Base-by-base conservation (phyloP, 1,140 invertebrate species). In the Cryptotermes secundus region DNA sequence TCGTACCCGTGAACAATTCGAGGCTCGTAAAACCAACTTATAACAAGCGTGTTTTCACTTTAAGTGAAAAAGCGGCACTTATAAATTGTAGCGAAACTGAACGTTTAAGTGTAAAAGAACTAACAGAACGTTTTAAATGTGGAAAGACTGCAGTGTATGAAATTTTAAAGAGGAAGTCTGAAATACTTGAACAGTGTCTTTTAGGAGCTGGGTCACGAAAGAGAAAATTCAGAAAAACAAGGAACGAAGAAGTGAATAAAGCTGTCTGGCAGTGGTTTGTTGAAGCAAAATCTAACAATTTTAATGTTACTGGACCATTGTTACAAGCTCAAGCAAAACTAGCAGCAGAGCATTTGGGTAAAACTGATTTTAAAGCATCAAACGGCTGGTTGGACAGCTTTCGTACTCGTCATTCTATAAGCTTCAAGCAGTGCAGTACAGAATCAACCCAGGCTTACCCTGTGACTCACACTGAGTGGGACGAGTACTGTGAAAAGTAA, bases 301-400 rank as follows among this genome's bases (percentile, higher is more conserved):
- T 81, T 16, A 35, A 26, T 12, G 34, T 81, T 81, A 36, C 80
- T 36, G 80, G 80, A 12, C 80, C 34, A 35, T n/a, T 35, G 26
- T 81, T 81, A 81, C 80, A 81, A 35, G 80, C 80, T 42, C 34
- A 81, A n/a, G 80, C 59, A 72, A 72, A 82, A 82, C 24, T 82
- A n/a, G 59, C 59, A 72, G 59, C 59, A 72, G 59, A 72, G 9
- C 59, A 31, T 7, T 31, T 72, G 26, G 59, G 59, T n/a, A 72
- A 31, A 31, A 26, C 59, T n/a, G 59, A 72, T 14, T 72, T 72
- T 31, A 72, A 72, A 72, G 59, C 59, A 31, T 72, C 59, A 72
- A 72, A 72, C 31, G 59, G 59, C 7, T 72, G 59, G 59, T 72
- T 72, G 59, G 59, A 72, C 26, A 72, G 59, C 31, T 72, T 72